Percentiles rank a stretch among this genome's conserved stretches.
phyloP scores from a whole-genome alignment of 2,888 invertebrate species.

The Atherix ibis region DNA sequence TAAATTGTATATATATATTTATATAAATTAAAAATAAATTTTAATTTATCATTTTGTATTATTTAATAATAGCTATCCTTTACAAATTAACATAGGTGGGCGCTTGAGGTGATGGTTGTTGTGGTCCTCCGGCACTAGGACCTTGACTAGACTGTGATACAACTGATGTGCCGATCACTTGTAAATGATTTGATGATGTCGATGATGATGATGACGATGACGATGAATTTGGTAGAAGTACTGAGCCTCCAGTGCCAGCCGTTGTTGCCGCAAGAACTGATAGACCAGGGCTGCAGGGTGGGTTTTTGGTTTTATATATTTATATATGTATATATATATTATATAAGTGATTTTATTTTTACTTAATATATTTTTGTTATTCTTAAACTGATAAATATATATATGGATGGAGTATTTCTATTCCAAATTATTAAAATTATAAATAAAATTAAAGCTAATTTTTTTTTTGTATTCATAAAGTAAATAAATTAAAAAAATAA shows the following conservation, averaged over 20 bases:
- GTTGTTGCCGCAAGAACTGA: slow-evolving; percentile 21
- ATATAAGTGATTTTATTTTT: too few species aligned
- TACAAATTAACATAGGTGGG: slow-evolving; percentile 90
- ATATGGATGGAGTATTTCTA: too few species aligned
- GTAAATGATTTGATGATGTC: slow-evolving; percentile 25
- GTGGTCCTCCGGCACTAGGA: slow-evolving; percentile 36
- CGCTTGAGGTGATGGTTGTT: slow-evolving; percentile 55
- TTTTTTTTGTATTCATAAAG: too few species aligned
- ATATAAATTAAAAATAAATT: background rate
- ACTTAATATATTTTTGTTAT: slow-evolving; percentile 10
- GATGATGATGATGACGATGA: slow-evolving; percentile 29
- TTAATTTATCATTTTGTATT: slow-evolving; percentile 2
- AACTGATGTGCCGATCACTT: slow-evolving; percentile 15
- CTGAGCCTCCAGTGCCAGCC: slow-evolving; percentile 34
- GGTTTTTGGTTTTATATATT: background rate
- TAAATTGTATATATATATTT: background rate
- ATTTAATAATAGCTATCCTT: slow-evolving; percentile 6
- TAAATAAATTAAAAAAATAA: too few species aligned
- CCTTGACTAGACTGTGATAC: slow-evolving; percentile 28
- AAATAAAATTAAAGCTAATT: slow-evolving; percentile 4
- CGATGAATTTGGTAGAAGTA: slow-evolving; percentile 25
- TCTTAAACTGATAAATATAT: slow-evolving; percentile 8
- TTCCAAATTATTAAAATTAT: too few species aligned
- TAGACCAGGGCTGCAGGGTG: slow-evolving; percentile 16
- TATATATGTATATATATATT: slow-evolving; percentile 4